phyloP scores from a whole-genome alignment of 2,888 invertebrate species.

The Diarsia rubi region DNA sequence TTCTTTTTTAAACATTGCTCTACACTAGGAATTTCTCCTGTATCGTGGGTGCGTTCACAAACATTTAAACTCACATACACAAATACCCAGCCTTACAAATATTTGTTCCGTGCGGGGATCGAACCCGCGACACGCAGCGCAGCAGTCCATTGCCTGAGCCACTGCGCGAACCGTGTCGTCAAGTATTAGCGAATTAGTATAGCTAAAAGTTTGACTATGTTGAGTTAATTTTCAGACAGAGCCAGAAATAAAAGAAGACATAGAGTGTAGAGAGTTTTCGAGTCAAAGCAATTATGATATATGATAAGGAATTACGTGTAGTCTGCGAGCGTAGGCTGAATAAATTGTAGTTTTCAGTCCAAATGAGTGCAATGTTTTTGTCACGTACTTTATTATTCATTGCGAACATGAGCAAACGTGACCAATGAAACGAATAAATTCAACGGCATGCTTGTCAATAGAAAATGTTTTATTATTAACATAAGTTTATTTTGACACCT shows the following conservation, averaged over 20 bases:
- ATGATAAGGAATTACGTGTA: not conserved
- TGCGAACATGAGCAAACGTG: slow-evolving; percentile 23
- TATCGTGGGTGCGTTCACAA: too few species aligned
- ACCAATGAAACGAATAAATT: slow-evolving; percentile 21
- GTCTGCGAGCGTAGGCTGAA: not conserved
- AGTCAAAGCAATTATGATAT: not conserved
- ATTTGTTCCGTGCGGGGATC: too few species aligned
- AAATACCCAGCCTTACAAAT: too few species aligned
- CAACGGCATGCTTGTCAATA: slow-evolving; percentile 5
- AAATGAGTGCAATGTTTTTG: not conserved
- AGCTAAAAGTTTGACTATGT: not conserved
- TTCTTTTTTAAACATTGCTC: too few species aligned
- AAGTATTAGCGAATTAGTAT: not conserved
- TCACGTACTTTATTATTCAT: slow-evolving; percentile 16
- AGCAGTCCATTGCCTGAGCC: too few species aligned
- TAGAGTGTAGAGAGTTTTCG: not conserved
- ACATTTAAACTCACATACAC: too few species aligned
- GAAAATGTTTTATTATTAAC: slow-evolving; percentile 3
- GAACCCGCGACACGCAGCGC: too few species aligned
- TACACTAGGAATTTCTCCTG: too few species aligned
- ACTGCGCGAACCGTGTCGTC: too few species aligned
- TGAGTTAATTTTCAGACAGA: not conserved
- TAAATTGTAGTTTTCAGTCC: not conserved
- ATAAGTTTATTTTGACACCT: not conserved
- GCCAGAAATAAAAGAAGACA: not conserved